Percentiles rank a stretch among this genome's conserved stretches.
Evolutionary conservation across 2,113 vertebrate species (phyloP).

Genomic region (Zosterops japonicus): DNA sequence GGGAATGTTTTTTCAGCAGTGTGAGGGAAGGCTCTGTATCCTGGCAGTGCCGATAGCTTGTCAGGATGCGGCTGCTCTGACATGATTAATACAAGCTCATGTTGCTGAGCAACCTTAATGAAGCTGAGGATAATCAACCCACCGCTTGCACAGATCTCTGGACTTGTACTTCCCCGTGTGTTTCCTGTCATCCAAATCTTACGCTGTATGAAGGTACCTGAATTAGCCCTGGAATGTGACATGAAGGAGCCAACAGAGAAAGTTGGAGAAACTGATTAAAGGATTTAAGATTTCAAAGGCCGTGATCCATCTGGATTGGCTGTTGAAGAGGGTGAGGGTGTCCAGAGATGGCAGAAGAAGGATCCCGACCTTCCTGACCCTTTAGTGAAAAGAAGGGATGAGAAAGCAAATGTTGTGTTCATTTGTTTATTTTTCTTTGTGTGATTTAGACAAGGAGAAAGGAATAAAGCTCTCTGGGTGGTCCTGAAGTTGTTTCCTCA

Average conservation of each 20-base stretch:
- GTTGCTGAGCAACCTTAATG: slow-evolving; percentile 61
- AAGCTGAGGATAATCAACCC: slow-evolving; percentile 46
- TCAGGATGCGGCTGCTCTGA: slow-evolving; percentile 19
- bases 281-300: slow-evolving; percentile 59
- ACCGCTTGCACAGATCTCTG: slow-evolving; percentile 5
- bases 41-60: slow-evolving; percentile 15
- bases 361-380: slow-evolving; percentile 54
- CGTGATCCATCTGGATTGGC: slow-evolving; percentile 45
- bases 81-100: slow-evolving; percentile 55
- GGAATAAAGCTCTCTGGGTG: slow-evolving; percentile 57
- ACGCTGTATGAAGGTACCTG: neutral
- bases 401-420: slow-evolving; percentile 65
- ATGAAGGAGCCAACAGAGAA: slow-evolving; percentile 39
- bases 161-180: slow-evolving; percentile 31
- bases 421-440: slow-evolving; percentile 68
- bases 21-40: slow-evolving; percentile 18
- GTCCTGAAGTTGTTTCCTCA: slow-evolving; percentile 39
- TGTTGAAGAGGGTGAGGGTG: slow-evolving; percentile 43
- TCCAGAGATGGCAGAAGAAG: slow-evolving; percentile 52
- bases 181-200: slow-evolving; percentile 43
- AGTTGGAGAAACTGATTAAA: slow-evolving; percentile 58
- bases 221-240: slow-evolving; percentile 49
- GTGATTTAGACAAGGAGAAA: slow-evolving; percentile 45
- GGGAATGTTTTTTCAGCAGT: slow-evolving; percentile 7
- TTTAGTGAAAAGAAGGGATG: slow-evolving; percentile 58